phyloP scores from a whole-genome alignment of 1,140 invertebrate genomes.

The Ostrea edulis region DNA sequence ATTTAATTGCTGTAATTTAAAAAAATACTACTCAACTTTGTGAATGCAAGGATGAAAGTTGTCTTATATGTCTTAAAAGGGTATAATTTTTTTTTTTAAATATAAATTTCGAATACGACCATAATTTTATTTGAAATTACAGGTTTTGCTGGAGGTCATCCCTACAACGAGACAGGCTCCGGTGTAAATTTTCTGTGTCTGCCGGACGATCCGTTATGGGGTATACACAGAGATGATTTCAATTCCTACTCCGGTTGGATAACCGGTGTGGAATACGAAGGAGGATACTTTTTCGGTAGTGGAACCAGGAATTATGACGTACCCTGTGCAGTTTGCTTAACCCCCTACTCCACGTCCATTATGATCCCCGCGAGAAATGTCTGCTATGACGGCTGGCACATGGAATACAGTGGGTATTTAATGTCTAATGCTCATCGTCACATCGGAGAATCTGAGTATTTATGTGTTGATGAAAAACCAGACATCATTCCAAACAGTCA shows the following conservation, averaged over 20 bases:
- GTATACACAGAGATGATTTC: background rate
- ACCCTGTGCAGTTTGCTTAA: constrained; percentile 44
- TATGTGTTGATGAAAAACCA: constrained; percentile 45
- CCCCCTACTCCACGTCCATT: background rate
- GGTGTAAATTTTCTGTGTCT: constrained; percentile 38
- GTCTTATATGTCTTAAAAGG: too few species aligned
- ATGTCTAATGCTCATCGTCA: constrained; percentile 28
- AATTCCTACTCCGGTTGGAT: constrained; percentile 20
- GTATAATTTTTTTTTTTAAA: too few species aligned
- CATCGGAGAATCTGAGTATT: background rate
- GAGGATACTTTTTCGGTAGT: background rate
- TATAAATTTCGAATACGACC: background rate
- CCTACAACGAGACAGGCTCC: constrained; percentile 8
- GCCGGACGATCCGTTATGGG: constrained; percentile 35
- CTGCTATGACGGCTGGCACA: constrained; percentile 33
- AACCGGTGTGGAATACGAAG: background rate
- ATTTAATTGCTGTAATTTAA: too few species aligned
- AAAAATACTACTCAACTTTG: too few species aligned
- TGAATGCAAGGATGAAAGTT: too few species aligned
- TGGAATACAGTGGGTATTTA: constrained; percentile 48
- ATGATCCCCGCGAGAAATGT: constrained; percentile 30
- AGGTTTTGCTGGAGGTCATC: constrained; percentile 21
- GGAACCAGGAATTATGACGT: background rate
- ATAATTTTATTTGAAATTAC: background rate
- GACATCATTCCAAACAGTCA: background rate